Evolutionary conservation across 1,140 invertebrate species (phyloP), one percentile per base, ranked within the genome.

Genomic region (Doryteuthis pealeii): DNA sequence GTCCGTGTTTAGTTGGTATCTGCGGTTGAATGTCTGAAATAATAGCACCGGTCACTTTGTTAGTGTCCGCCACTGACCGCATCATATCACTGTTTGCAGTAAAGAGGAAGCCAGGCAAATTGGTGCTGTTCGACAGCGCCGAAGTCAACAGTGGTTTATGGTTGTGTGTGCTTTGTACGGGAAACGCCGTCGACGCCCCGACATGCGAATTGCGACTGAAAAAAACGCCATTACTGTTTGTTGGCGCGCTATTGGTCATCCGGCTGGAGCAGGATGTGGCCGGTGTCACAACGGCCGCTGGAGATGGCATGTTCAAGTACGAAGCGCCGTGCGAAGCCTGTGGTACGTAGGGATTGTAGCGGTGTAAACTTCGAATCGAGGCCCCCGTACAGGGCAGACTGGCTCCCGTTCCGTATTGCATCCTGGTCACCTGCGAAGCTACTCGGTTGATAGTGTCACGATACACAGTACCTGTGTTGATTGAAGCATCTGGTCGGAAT

Each of bases 401-500:
- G 10, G 54, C 18, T n/a, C 54, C 54, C 18, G 54, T 6, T 12
- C 54, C 54, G 18, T 62, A 62, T 18, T 62, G 54, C 54, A 62
- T 62, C 22, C 54, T 22, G 10, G 54, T 62, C 18, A 62, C 54
- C 26, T 62, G 54, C 26, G 54, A 62, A 0, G 54, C 54, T 8
- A 62, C 54, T 22, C 28, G 28, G 30, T 32, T 68, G 66, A 73
- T 32, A 2, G 30, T 67, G 65, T 65, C 62, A 14, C 54, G 74
- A 68, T 77, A 77, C 10, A 74, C 76, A 18, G 72, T 69, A 8
- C 75, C 77, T 30, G 70, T 67, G 8, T 67, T 71, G 0, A 77
- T 30, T 8, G 77, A 77, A 6, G 71, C 30, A 12, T 79, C 77
- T 32, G 79, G 75, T 26, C 73, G 68, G 45, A 82, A 81, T 28